A percentile compares a stretch with the other conserved stretches of the same genome.
Conservation (phyloP, 1,140 invertebrate species). For the Cydia splendana region DNA sequence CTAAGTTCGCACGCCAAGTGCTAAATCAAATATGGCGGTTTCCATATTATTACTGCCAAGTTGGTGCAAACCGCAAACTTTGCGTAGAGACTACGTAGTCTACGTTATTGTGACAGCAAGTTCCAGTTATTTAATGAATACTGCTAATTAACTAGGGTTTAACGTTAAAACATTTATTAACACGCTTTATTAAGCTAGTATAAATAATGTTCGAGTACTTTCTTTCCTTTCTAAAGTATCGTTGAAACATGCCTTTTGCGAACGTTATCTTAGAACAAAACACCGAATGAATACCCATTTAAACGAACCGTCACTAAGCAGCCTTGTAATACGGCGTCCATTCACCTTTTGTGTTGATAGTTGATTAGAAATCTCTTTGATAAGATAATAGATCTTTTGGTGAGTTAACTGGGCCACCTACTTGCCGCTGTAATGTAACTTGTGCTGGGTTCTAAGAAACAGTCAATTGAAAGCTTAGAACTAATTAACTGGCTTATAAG, state of each 20-base stretch:
- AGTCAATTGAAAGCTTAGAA: neutral
- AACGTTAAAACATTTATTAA: too few species aligned
- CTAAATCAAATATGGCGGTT: too few species aligned
- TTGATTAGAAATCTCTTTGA: constrained; percentile 14
- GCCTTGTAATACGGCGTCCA: constrained; percentile 1
- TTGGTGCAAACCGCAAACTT: too few species aligned
- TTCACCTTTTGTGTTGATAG: constrained; percentile 19
- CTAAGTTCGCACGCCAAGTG: too few species aligned
- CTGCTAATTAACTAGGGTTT: too few species aligned
- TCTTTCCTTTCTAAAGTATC: neutral
- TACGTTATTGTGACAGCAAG: too few species aligned
- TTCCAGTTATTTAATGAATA: too few species aligned
- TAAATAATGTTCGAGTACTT: too few species aligned
- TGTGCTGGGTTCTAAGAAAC: neutral
- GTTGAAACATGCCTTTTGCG: neutral
- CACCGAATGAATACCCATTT: constrained; percentile 2
- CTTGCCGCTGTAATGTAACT: neutral
- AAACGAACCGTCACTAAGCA: neutral
- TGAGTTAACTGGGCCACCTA: neutral
- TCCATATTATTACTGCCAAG: too few species aligned
- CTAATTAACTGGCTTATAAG: neutral
- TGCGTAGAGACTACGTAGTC: too few species aligned
- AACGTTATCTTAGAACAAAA: neutral
- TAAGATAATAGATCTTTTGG: constrained; percentile 21
- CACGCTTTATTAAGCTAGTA: too few species aligned